Conservation (phyloP, 2,888 invertebrate genomes). For the Melolontha melolontha region DNA sequence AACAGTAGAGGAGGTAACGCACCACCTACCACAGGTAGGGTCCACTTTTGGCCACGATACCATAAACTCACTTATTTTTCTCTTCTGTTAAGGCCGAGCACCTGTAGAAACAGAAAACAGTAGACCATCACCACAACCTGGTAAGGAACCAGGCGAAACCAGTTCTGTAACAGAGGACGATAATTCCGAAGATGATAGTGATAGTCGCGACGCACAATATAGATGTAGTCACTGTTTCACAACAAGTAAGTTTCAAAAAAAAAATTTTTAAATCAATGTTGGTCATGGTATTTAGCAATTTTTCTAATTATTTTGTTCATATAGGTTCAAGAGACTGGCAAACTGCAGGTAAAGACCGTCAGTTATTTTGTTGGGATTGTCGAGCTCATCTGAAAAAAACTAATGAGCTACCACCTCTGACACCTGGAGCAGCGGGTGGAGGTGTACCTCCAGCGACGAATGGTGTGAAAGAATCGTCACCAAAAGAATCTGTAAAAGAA, state of each 20-base stretch:
- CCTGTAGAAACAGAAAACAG: slow-evolving; percentile 64
- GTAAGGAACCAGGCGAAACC: slow-evolving; percentile 77
- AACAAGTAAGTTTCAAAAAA: slow-evolving; percentile 69
- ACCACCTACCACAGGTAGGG: slow-evolving; percentile 53
- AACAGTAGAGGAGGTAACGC: slow-evolving; percentile 82
- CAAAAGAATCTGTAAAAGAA: slow-evolving; percentile 43
- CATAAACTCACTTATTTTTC: slow-evolving; percentile 25
- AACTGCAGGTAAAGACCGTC: slow-evolving; percentile 78
- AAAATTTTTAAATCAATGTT: too few species aligned
- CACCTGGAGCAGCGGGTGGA: slow-evolving; percentile 61
- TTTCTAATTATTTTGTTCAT: slow-evolving; percentile 45
- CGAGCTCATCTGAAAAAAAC: slow-evolving; percentile 81
- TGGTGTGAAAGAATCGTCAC: slow-evolving; percentile 46
- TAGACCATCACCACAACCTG: slow-evolving; percentile 75
- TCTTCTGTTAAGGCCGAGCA: slow-evolving; percentile 51
- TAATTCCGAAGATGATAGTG: slow-evolving; percentile 95
- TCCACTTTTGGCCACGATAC: slow-evolving; percentile 13
- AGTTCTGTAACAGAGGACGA: slow-evolving; percentile 88
- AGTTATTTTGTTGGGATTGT: slow-evolving; percentile 80
- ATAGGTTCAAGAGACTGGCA: slow-evolving; percentile 79
- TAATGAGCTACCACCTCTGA: slow-evolving; percentile 76
- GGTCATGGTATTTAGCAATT: too few species aligned
- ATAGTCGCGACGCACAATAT: slow-evolving; percentile 86
- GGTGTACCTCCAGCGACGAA: slow-evolving; percentile 41
- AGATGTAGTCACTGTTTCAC: slow-evolving; percentile 82